Evolutionary conservation across 2,113 vertebrate genomes (phyloP).

Genomic region (Odobenus rosmarus): DNA sequence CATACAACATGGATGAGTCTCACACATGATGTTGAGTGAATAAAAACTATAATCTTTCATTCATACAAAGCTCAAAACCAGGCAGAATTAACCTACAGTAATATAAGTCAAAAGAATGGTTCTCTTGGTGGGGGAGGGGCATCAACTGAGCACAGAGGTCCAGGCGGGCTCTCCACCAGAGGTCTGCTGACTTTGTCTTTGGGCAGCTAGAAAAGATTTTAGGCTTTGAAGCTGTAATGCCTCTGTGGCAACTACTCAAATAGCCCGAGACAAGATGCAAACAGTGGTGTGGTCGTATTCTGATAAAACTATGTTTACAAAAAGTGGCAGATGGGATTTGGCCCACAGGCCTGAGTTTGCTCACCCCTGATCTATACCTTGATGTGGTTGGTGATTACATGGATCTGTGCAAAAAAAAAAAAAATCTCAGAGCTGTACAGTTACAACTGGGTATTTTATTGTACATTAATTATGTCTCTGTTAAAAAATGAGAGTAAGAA

Average conservation of each 20-base stretch:
- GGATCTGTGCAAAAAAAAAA: neutral
- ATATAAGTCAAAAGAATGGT: neutral
- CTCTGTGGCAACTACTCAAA: neutral
- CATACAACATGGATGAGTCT: neutral
- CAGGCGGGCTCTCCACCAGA: fast-evolving
- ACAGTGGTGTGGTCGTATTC: neutral
- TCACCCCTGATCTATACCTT: neutral
- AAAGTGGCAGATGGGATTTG: neutral
- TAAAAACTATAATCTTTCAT: neutral
- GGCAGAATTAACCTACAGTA: neutral
- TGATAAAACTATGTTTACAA: neutral
- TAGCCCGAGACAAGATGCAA: neutral
- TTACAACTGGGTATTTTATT: neutral
- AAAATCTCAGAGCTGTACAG: neutral
- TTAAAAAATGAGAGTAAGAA: neutral
- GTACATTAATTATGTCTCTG: neutral
- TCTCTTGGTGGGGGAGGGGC: neutral
- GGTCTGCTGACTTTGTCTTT: neutral
- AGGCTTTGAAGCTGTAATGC: neutral
- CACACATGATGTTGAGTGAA: neutral
- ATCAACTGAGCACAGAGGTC: neutral
- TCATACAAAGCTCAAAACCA: neutral
- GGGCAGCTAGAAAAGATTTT: neutral
- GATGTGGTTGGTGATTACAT: neutral
- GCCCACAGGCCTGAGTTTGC: neutral